Evolutionary conservation across 2,888 invertebrate species (phyloP), one percentile per base, ranked within the genome.

Genomic region (Myopa testacea): DNA sequence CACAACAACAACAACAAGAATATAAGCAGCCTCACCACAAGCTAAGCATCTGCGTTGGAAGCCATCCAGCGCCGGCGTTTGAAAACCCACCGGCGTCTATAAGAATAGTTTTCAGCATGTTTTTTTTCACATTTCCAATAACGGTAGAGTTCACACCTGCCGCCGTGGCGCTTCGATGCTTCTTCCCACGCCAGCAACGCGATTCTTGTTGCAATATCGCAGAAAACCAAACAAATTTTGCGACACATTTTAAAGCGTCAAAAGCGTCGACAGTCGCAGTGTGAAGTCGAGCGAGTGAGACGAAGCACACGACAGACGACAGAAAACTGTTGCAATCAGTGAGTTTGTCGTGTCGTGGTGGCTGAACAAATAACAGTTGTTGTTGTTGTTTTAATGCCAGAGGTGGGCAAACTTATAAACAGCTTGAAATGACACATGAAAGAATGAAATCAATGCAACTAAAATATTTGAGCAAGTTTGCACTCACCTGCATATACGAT

Each of bases 311-410:
- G 50, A 50, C 50, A 50, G 14, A 14, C 50, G 14, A 50, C 50
- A 34, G 19, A 4, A 63, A 37, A 14, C 37, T 63, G 37, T 50
- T 52, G 55, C 70, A 52, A 4, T 40, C 70, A 55, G 16, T n/a
- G 55, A n/a, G 55, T n/a, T 55, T n/a, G 55, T 55, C 55, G 55
- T n/a, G 37, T 10, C n/a, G 14, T 52, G 34, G 12, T 70, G 45
- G 34, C 12, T 37, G 40, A 16, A 65, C 6, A 16, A 40, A 19
- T 34, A 26, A 34, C 12, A 50, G 12, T 50, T 26, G 16, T 52
- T 55, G 14, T n/a, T 34, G 7, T 70, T 52, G 58, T 26, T 55
- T 12, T 52, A 50, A 69, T 19, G n/a, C n/a, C 69, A 69, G 69
- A 12, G 50, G 34, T 69, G 52, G 69, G 69, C 69, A 69, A 70